Conservation (phyloP, 2,888 invertebrate genomes). For the Lithophane leautieri region DNA sequence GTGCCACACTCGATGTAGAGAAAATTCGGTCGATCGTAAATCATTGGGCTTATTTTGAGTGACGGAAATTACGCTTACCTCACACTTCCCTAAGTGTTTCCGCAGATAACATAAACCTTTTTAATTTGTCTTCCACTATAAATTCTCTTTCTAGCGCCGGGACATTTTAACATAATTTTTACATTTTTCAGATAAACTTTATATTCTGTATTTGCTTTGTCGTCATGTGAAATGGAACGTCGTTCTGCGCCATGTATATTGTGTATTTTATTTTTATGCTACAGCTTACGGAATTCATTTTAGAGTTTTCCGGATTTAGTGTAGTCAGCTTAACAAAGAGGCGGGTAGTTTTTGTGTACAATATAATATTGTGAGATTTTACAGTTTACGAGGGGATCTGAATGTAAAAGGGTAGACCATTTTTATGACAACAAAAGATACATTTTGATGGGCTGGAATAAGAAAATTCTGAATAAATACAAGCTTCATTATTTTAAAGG, state of each 20-base stretch:
- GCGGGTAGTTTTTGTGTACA: slow-evolving; percentile 33
- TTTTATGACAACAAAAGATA: slow-evolving; percentile 31
- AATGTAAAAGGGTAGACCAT: slow-evolving; percentile 18
- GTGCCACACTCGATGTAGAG: not conserved
- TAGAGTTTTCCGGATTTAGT: slow-evolving; percentile 25
- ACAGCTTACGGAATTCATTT: slow-evolving; percentile 19
- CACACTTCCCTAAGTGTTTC: not conserved
- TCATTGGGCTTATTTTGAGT: not conserved
- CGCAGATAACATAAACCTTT: not conserved
- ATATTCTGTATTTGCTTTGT: slow-evolving; percentile 1
- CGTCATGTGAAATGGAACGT: slow-evolving; percentile 21
- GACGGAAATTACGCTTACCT: not conserved
- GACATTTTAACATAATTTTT: slow-evolving; percentile 16
- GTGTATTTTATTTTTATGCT: slow-evolving; percentile 22
- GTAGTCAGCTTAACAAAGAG: slow-evolving; percentile 27
- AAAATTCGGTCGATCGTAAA: not conserved
- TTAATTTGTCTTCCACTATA: slow-evolving; percentile 7
- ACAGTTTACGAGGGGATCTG: slow-evolving; percentile 20
- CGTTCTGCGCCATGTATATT: slow-evolving; percentile 3
- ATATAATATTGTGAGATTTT: slow-evolving; percentile 34
- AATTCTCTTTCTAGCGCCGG: slow-evolving; percentile 2
- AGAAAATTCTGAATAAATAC: slow-evolving; percentile 4
- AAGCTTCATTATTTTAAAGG: slow-evolving; percentile 1
- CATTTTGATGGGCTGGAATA: slow-evolving; percentile 18
- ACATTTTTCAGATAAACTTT: slow-evolving; percentile 13